Conservation (phyloP, 2,797 vertebrate species). For the Adelosebastes latens region DNA sequence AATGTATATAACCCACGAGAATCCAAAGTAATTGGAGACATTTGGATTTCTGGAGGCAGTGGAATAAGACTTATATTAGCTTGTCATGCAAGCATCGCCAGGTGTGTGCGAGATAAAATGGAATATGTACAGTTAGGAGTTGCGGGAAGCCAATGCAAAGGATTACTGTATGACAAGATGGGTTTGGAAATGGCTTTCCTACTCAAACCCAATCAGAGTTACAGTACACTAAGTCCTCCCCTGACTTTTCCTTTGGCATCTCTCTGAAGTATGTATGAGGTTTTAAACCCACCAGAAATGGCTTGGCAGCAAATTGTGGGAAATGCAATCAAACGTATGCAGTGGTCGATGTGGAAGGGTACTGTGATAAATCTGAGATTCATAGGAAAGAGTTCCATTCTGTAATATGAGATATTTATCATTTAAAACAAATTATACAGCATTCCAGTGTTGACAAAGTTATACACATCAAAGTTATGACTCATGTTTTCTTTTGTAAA, state of each 20-base stretch:
- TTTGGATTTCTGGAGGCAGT: slow-evolving; percentile 30
- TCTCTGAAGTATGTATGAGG: slow-evolving; percentile 23
- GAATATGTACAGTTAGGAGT: slow-evolving; percentile 26
- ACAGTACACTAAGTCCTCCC: slow-evolving; percentile 26
- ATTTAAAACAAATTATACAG: background rate
- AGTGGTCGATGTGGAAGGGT: slow-evolving; percentile 25
- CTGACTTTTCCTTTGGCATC: slow-evolving; percentile 31
- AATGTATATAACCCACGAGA: slow-evolving; percentile 22
- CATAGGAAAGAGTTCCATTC: background rate
- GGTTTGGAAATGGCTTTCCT: slow-evolving; percentile 48
- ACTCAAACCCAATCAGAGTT: slow-evolving; percentile 52
- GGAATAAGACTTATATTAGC: slow-evolving; percentile 38
- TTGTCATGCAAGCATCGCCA: slow-evolving; percentile 43
- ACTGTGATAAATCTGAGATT: slow-evolving; percentile 32
- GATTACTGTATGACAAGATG: slow-evolving; percentile 37
- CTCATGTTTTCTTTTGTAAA: background rate
- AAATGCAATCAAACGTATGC: slow-evolving; percentile 22
- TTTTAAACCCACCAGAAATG: slow-evolving; percentile 30
- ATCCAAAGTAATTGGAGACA: slow-evolving; percentile 35
- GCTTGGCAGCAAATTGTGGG: slow-evolving; percentile 24
- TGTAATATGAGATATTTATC: slow-evolving; percentile 24
- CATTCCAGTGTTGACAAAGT: slow-evolving; percentile 1
- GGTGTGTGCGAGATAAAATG: slow-evolving; percentile 48
- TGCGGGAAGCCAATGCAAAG: slow-evolving; percentile 40
- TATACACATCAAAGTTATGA: slow-evolving; percentile 10